Conservation (phyloP, 2,888 invertebrate species). For the Thalpophila matura region DNA sequence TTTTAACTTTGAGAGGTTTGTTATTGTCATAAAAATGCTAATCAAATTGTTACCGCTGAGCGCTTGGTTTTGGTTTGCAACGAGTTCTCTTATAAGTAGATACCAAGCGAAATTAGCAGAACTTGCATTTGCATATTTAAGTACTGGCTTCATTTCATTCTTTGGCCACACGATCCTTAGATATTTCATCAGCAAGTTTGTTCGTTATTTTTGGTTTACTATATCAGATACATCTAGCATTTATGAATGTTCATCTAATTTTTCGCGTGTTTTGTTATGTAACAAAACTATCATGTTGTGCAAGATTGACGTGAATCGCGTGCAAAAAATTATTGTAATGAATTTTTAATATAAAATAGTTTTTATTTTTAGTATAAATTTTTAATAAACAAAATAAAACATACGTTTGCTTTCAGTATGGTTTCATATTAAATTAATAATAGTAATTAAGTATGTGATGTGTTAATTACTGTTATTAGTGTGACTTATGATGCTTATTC, state of each 20-base stretch:
- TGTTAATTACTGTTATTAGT: conserved; percentile 20
- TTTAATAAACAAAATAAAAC: background rate
- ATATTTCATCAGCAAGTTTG: conserved; percentile 32
- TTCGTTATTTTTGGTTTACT: conserved; percentile 27
- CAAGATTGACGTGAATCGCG: conserved; percentile 5
- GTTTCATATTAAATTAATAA: conserved; percentile 8
- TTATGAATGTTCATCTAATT: conserved; percentile 24
- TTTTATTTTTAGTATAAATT: too few species aligned
- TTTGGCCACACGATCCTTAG: conserved; percentile 23
- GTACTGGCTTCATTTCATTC: conserved; percentile 35
- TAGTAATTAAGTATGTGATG: background rate
- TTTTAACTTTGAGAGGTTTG: conserved; percentile 2
- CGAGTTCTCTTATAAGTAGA: conserved; percentile 32
- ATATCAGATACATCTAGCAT: conserved; percentile 8
- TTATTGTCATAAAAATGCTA: conserved; percentile 30
- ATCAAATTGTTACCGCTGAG: conserved; percentile 24
- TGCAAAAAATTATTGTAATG: conserved; percentile 13
- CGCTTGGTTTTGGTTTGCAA: conserved; percentile 24
- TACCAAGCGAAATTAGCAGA: conserved; percentile 38
- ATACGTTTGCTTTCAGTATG: background rate
- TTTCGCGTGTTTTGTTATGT: conserved; percentile 9
- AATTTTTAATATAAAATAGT: too few species aligned
- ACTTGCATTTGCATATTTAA: conserved; percentile 51
- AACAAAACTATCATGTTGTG: conserved; percentile 15
- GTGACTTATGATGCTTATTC: too few species aligned